Evolutionary conservation across 2,888 invertebrate species (phyloP), one percentile per base, ranked within the genome.

Genomic region (Lottia gigantea): DNA sequence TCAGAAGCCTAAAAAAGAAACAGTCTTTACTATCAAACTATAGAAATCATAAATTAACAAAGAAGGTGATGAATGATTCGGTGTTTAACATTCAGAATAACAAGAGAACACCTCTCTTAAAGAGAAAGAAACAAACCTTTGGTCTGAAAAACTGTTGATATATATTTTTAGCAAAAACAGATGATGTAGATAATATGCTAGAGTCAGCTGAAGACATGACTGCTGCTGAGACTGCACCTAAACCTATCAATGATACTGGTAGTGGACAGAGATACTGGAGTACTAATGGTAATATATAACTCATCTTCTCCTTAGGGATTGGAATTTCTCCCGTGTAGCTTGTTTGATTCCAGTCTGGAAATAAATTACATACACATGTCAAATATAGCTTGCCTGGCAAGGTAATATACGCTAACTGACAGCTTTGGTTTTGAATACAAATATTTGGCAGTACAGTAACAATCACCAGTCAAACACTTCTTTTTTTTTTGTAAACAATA

Each of bases 191-290:
- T 62, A 78, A 67, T 23, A 78, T 71, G 15, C 71, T 68, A 14
- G 78, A 78, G 70, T 78, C 78, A 0, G 78, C 76, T 0, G 78
- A 78, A 26, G 78, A 78, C 78, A 78, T 78, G 12, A 78, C 78
- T 6, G 78, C 78, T n/a, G 78, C 78, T 25, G 74, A 72, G 19
- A 78, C 70, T 12, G 78, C 78, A 1, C 78, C 78, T 8, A 78
- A 67, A 49, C 77, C 78, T 26, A 77, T 67, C 61, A 78, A 61
- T 25, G 78, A 73, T 2, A 78, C 75, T 6, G 71, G 70, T 6
- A 66, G 67, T 16, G 78, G 78, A 63, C 76, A 75, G n/a, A 78
- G 71, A 68, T 77, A 74, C 67, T 77, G 73, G 8, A 78, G 66
- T 8, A 71, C 73, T 70, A 78, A 66, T 6, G 78, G 78, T 26